phyloP scores from a whole-genome alignment of 2,113 vertebrate genomes.

The Neolamprologus toae region DNA sequence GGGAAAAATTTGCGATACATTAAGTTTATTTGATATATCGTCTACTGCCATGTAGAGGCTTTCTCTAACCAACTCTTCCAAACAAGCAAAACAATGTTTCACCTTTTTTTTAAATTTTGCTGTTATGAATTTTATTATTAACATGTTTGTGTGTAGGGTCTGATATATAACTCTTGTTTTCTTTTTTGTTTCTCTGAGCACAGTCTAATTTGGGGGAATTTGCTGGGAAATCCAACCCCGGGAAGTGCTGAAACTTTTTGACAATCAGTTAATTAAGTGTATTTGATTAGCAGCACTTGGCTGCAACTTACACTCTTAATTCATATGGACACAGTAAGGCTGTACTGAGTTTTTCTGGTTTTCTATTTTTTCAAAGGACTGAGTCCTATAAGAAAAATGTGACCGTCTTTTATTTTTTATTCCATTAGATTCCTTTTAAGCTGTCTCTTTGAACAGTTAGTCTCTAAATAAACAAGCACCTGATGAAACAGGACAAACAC shows the following conservation, averaged over 20 bases:
- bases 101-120: background rate
- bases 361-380: background rate
- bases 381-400: accelerated
- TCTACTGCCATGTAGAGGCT: background rate
- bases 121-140: background rate
- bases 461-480: background rate
- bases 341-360: background rate
- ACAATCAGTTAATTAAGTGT: background rate
- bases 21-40: background rate
- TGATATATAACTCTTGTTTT: background rate
- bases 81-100: background rate
- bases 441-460: background rate
- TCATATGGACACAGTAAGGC: background rate
- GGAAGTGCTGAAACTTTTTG: background rate
- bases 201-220: background rate
- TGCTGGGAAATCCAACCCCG: background rate
- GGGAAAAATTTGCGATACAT: background rate
- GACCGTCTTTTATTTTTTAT: background rate
- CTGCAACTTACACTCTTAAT: background rate
- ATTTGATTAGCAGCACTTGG: background rate
- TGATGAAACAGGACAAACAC: background rate
- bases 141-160: background rate
- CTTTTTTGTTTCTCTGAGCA: background rate
- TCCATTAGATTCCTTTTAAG: accelerated
- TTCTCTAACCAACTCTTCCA: background rate